Percentiles rank a stretch among this genome's conserved stretches.
phyloP scores from a whole-genome alignment of 2,888 invertebrate species.

The Pseudococcus jackbeardsleyi region DNA sequence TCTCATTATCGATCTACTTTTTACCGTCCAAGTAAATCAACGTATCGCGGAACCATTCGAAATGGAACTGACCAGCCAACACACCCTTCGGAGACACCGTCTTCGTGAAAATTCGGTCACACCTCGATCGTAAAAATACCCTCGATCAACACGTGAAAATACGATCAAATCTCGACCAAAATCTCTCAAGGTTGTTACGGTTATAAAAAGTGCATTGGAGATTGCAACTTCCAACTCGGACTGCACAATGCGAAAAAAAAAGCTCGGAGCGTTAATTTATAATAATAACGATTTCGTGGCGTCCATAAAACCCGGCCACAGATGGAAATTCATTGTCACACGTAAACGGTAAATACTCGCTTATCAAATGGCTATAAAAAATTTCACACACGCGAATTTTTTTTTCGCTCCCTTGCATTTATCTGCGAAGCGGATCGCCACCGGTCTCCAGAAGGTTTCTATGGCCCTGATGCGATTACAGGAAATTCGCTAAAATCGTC shows the following conservation, averaged over 20 bases:
- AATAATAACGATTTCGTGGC: slow-evolving; percentile 8
- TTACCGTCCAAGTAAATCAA: neutral
- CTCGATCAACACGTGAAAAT: neutral
- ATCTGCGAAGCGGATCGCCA: neutral
- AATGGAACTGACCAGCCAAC: neutral
- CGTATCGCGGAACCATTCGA: neutral
- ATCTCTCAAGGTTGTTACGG: slow-evolving; percentile 47
- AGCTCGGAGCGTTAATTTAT: slow-evolving; percentile 32
- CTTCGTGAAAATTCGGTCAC: neutral
- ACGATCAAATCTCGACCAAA: slow-evolving; percentile 38
- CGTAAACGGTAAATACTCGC: neutral
- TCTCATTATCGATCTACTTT: neutral
- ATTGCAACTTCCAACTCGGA: slow-evolving; percentile 9
- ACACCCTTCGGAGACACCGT: neutral
- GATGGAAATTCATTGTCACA: slow-evolving; percentile 18
- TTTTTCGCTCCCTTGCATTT: neutral
- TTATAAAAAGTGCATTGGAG: slow-evolving; percentile 20
- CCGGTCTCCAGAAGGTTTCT: slow-evolving; percentile 20
- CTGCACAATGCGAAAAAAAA: neutral
- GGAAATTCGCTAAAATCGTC: slow-evolving; percentile 34
- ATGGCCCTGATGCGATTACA: slow-evolving; percentile 51
- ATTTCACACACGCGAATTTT: slow-evolving; percentile 37
- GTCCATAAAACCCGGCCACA: neutral
- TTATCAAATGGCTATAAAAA: neutral
- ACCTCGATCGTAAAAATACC: neutral